These are phyloP conservation scores for Brachionus asplanchnoidis DNA, from an alignment of 1,140 invertebrate species.

Conservation along the genomic window DNA sequence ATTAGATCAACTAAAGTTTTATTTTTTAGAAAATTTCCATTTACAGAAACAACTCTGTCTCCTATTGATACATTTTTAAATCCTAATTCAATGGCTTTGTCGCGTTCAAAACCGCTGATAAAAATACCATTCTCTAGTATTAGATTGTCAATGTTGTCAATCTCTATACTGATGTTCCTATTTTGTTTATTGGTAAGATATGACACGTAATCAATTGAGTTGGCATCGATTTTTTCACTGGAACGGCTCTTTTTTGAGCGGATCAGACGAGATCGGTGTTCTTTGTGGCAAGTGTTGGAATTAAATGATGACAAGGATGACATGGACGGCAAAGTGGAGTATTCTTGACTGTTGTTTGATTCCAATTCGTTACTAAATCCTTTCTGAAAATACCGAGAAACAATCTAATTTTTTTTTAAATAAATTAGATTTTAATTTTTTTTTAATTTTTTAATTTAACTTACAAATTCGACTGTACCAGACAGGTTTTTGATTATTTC, in stretches of 20 bases:
- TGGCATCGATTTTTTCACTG: background rate
- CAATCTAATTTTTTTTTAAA: background rate
- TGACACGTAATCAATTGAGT: background rate
- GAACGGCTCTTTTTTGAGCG: constrained; percentile 13
- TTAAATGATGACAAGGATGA: background rate
- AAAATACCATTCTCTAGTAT: background rate
- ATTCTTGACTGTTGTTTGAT: background rate
- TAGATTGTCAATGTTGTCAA: background rate
- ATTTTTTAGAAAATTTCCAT: background rate
- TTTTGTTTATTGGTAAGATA: constrained; percentile 16
- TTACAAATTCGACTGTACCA: constrained; percentile 13
- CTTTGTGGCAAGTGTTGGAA: background rate
- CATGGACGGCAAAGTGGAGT: constrained; percentile 1
- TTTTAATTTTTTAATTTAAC: no score
- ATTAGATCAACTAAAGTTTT: background rate
- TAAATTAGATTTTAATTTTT: no score
- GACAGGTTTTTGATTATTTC: constrained; percentile 3
- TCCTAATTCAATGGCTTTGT: background rate
- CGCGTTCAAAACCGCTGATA: background rate
- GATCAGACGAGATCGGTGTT: background rate
- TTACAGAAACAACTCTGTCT: background rate
- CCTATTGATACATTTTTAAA: constrained; percentile 16
- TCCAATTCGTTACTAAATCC: background rate
- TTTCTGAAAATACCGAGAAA: background rate
- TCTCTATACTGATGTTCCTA: background rate